A percentile compares a stretch with the other conserved stretches of the same genome.
phyloP scores from a whole-genome alignment of 1,140 invertebrate genomes.

The Cydia pomonella region DNA sequence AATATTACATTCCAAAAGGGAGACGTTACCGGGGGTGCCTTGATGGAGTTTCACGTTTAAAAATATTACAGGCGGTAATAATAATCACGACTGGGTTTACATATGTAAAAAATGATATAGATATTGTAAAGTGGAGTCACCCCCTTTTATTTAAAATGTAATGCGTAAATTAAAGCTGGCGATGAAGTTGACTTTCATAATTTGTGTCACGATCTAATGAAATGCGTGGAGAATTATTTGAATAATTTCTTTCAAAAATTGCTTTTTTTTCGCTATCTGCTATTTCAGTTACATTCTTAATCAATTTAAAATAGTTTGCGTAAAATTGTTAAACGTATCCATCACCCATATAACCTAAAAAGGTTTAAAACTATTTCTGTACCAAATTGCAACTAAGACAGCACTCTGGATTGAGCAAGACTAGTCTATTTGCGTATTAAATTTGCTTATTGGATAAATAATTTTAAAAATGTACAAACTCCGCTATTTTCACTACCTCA shows the following conservation, averaged over 20 bases:
- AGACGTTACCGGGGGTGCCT: neutral
- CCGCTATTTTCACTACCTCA: neutral
- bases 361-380: no score
- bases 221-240: neutral
- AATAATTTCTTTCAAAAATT: no score
- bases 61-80: neutral
- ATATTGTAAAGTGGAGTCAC: neutral
- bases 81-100: neutral
- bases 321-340: no score
- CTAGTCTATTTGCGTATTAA: no score
- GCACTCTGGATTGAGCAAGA: no score
- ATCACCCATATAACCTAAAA: no score
- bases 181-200: constrained; percentile 43
- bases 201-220: constrained; percentile 32
- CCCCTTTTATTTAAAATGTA: constrained; percentile 47
- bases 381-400: no score
- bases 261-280: no score
- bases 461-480: neutral
- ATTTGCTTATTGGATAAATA: no score
- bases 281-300: no score
- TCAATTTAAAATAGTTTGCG: no score
- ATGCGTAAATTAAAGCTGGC: constrained; percentile 44
- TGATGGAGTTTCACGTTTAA: neutral
- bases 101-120: neutral
- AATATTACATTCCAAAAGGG: constrained; percentile 5